phyloP scores from a whole-genome alignment of 2,797 vertebrate species.

The Ptychadena robeensis region DNA sequence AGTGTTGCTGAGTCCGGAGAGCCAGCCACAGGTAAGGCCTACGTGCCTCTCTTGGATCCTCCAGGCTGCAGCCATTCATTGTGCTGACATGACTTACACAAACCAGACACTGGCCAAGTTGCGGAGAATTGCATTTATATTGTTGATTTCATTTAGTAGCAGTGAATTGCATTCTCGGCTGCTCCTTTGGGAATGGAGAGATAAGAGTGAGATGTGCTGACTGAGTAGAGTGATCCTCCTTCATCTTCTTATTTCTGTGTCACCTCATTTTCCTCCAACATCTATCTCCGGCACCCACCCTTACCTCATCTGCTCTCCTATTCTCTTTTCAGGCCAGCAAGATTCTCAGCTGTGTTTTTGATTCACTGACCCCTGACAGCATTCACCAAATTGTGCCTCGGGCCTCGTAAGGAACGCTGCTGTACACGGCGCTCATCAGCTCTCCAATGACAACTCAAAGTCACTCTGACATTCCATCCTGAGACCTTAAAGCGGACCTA shows the following conservation, averaged over 20 bases:
- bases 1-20: constrained; percentile 69
- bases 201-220: constrained; percentile 40
- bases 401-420: constrained; percentile 45
- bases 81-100: constrained; percentile 17
- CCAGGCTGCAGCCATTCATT: not conserved
- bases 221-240: constrained; percentile 7
- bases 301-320: not conserved
- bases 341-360: constrained; percentile 74
- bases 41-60: not conserved
- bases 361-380: constrained; percentile 69
- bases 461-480: constrained; percentile 14
- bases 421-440: not conserved
- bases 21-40: constrained; percentile 70
- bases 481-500: not conserved
- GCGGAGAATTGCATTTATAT: constrained; percentile 35
- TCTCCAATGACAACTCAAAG: constrained; percentile 21
- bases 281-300: constrained; percentile 4
- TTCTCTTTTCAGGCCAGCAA: constrained; percentile 67
- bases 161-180: constrained; percentile 32
- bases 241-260: not conserved
- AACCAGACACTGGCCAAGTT: constrained; percentile 25
- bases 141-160: constrained; percentile 51
- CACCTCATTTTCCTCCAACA: not conserved
- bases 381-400: constrained; percentile 54
- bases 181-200: constrained; percentile 42